Percentiles rank a stretch among this genome's conserved stretches.
These are phyloP conservation scores for Drosophila pandora DNA, from an alignment of 1,140 invertebrate genomes.

Conservation along the genomic window DNA sequence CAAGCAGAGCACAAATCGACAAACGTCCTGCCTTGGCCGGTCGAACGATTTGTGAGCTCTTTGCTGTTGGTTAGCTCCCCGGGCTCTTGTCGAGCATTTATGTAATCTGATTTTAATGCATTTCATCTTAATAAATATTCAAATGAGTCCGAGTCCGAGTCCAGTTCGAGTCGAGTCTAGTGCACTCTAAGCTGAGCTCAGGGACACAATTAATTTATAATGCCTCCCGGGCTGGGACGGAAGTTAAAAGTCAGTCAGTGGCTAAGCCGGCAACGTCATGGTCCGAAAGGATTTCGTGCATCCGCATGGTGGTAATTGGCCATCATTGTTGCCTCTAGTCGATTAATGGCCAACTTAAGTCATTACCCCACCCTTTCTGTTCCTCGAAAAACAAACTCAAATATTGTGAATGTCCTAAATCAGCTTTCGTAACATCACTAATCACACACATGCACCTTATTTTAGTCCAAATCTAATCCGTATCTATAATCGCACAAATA, in stretches of 20 bases:
- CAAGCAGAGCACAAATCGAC: constrained; percentile 22
- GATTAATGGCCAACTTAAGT: constrained; percentile 59
- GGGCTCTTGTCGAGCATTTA: constrained; percentile 63
- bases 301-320: constrained; percentile 31
- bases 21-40: not conserved
- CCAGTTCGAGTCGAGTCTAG: not conserved
- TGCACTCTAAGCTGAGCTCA: constrained; percentile 8
- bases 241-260: constrained; percentile 45
- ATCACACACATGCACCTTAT: not conserved
- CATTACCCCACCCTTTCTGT: constrained; percentile 34
- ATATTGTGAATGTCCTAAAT: constrained; percentile 42
- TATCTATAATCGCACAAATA: constrained; percentile 6
- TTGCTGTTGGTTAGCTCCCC: constrained; percentile 13
- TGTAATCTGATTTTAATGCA: constrained; percentile 73
- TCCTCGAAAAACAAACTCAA: constrained; percentile 21
- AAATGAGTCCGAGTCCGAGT: constrained; percentile 30
- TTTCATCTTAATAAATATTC: constrained; percentile 69
- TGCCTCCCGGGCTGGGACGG: constrained; percentile 35
- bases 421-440: constrained; percentile 30
- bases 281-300: constrained; percentile 8
- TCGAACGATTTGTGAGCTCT: constrained; percentile 9
- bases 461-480: not conserved
- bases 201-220: constrained; percentile 55
- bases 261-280: constrained; percentile 2
- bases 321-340: constrained; percentile 52